Evolutionary conservation across 2,113 vertebrate genomes (phyloP), one percentile per base, ranked within the genome.

Genomic region (Malurus cyaneus): DNA sequence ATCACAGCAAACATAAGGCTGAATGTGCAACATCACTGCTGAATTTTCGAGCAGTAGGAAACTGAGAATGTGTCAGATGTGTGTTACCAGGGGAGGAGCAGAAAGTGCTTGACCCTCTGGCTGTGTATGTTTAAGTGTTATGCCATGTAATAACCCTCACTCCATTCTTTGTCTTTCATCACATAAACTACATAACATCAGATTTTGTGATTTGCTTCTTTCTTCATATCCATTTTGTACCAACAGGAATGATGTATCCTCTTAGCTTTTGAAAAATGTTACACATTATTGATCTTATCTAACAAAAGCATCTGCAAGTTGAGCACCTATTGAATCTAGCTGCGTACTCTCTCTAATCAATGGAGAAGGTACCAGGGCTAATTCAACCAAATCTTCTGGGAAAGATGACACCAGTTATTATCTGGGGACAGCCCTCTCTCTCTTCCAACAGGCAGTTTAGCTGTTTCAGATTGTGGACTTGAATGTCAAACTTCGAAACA

Each of bases 151-250:
- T 54, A 82, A 62, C 39, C 85, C 59, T 94, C 59, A 36, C 21
- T 86, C 66, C 90, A 88, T 90, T 80, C 57, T 79, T 72, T 88
- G 80, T 32, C 83, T 78, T 91, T 71, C 86, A 91, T 93, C 65
- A 46, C 82, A 93, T 94, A 88, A 96, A 95, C 90, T 86, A 53
- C 79, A 83, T 94, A 83, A 34, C 41, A 39, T 94, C 94, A 57
- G 41, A 88, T 81, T 86, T 57, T 84, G 94, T 95, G 88, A 95
- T 94, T 79, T 91, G 92, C 84, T 82, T 94, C 76, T 93, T 96
- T 91, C 84, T 96, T 97, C 80, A 71, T 32, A 70, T 54, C 80
- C 52, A 52, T 86, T 93, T 82, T 42, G 56, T 77, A 82, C 16
- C n/a, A 29, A 52, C 6, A 73, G n/a, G 29, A 86, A 73, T 47